phyloP scores from a whole-genome alignment of 37 sponge, comb jelly and placozoan genomes.

The Bolinopsis microptera region DNA sequence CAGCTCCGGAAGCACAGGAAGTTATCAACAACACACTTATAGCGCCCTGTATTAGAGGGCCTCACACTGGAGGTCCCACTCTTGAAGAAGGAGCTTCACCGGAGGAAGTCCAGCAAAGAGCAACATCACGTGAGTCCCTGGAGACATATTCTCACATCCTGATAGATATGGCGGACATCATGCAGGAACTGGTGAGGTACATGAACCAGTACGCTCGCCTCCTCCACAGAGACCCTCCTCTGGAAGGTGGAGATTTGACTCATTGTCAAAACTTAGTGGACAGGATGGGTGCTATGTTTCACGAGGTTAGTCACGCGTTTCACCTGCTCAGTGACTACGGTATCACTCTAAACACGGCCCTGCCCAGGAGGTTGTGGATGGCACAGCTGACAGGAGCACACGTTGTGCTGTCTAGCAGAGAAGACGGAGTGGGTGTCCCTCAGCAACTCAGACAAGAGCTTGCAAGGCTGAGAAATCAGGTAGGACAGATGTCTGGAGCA shows the following conservation, averaged over 20 bases:
- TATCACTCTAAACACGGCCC: conserved; percentile 19
- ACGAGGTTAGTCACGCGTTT: conserved; percentile 44
- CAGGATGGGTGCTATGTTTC: conserved; percentile 44
- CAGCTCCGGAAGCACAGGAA: conserved; percentile 27
- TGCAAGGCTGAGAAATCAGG: background rate
- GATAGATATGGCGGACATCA: conserved; percentile 51
- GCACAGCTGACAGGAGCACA: conserved; percentile 57
- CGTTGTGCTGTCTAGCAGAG: background rate
- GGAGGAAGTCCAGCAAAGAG: conserved; percentile 63
- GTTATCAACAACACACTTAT: conserved; percentile 49
- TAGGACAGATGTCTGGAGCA: conserved; percentile 6
- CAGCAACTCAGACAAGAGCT: conserved; percentile 40
- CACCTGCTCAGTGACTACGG: conserved; percentile 40
- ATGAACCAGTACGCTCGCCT: conserved; percentile 65
- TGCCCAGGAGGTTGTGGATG: conserved; percentile 45
- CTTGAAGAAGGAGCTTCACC: conserved; percentile 48
- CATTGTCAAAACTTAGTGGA: conserved; percentile 48
- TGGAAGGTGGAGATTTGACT: background rate
- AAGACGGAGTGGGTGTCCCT: background rate
- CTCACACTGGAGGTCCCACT: conserved; percentile 55
- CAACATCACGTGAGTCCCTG: background rate
- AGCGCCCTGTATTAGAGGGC: conserved; percentile 52
- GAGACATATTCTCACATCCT: conserved; percentile 57
- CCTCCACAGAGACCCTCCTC: conserved; percentile 53
- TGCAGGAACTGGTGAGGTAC: conserved; percentile 66